Evolutionary conservation across 2,113 vertebrate genomes (phyloP), one percentile per base, ranked within the genome.

Genomic region (Chlamydotis undulata): DNA sequence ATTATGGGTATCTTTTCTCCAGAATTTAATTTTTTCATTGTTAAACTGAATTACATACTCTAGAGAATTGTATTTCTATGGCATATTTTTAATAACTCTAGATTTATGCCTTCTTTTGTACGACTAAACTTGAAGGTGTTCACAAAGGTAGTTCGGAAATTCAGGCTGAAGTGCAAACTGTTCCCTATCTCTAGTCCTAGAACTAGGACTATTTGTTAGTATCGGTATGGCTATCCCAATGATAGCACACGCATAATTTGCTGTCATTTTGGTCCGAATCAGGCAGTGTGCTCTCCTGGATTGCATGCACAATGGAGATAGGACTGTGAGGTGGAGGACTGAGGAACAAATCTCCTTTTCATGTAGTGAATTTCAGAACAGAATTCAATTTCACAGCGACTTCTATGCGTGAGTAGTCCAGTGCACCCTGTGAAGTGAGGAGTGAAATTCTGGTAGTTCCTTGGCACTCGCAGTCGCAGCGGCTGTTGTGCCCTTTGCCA

Each of bases 321-420:
- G 94, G 79, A 8, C 35, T 37, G 5, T 4, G 35, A 64, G 59
- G 93, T 37, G 41, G 75, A 83, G 52, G 35, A 22, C 1, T 33
- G 91, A 92, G 97, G 93, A 86, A 39, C 50, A 87, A 76, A 85
- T 64, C 85, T 86, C 43, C 39, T 52, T 78, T 91, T 90, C 2
- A n/a, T n/a, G 41, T 28, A 73, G 83, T 23, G 67, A 56, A 81
- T 89, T 90, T 81, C 37, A 90, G 96, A 75, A 83, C 4, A 68
- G 91, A 61, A 60, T 83, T 71, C 31, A 49, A 21, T 80, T 90
- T 90, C 84, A 4, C 8, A 83, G 81, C 73, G 60, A 26, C 70
- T 87, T 49, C 52, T 59, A 15, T 11, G 37, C 90, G 45, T 12
- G 49, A 22, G 82, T 37, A 61, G 43, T 26, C 92, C 90, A 57